Evolutionary conservation across 2,888 invertebrate genomes (phyloP).

Genomic region (Tribolium freemani): DNA sequence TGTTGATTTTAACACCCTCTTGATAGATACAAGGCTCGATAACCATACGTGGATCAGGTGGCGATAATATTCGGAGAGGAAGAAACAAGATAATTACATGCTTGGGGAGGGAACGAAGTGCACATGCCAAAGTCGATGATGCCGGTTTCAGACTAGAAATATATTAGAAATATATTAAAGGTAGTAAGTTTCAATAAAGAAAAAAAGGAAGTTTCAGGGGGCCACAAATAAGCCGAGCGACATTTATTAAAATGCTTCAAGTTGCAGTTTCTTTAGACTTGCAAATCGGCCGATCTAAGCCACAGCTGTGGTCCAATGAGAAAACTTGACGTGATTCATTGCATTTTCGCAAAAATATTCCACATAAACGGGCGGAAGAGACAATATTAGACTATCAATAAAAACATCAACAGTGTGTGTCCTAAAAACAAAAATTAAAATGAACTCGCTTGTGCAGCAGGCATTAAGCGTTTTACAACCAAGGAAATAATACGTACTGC

Average conservation of each 20-base stretch:
- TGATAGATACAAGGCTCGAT: constrained; percentile 6
- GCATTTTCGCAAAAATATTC: background rate
- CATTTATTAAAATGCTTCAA: constrained; percentile 49
- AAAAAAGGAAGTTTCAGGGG: constrained; percentile 1
- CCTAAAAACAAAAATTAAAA: too few relatives aligned
- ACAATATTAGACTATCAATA: background rate
- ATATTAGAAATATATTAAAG: constrained; percentile 17
- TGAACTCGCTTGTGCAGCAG: too few relatives aligned
- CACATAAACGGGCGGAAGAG: background rate
- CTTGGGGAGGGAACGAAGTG: background rate
- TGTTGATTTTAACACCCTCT: constrained; percentile 19
- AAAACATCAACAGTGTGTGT: too few relatives aligned
- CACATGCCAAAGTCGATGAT: background rate
- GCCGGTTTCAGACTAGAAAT: background rate
- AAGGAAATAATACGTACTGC: background rate
- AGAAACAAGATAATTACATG: constrained; percentile 14
- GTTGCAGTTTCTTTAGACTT: constrained; percentile 47
- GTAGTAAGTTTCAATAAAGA: constrained; percentile 23
- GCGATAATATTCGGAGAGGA: background rate
- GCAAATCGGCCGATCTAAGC: constrained; percentile 44
- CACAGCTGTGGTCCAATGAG: constrained; percentile 16
- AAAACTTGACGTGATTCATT: background rate
- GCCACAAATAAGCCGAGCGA: constrained; percentile 34
- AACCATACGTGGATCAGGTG: constrained; percentile 19
- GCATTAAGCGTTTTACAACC: background rate